These are phyloP conservation scores for Drosophila orena DNA, from an alignment of 1,140 invertebrate species.

Conservation along the genomic window DNA sequence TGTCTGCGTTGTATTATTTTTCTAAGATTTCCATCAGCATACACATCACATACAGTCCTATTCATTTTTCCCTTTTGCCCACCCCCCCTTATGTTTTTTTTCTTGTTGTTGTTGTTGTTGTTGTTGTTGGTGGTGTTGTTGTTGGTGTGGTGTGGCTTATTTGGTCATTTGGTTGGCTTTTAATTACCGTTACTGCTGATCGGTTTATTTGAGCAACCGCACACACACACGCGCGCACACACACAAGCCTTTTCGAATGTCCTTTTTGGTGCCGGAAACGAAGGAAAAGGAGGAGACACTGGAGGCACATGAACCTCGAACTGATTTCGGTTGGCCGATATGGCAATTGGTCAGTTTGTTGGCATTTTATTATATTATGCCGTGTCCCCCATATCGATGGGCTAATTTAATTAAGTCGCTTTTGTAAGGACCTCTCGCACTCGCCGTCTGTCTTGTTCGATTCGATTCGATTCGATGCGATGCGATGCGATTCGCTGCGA, in stretches of 20 bases:
- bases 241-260: not conserved
- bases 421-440: conserved; percentile 27
- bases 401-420: conserved; percentile 76
- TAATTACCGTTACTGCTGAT: conserved; percentile 80
- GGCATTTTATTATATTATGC: conserved; percentile 45
- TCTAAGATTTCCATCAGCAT: conserved; percentile 63
- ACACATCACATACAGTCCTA: not conserved
- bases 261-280: conserved; percentile 1
- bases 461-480: not conserved
- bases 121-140: too few relatives aligned
- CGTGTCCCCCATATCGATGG: conserved; percentile 42
- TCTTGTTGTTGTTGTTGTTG: conserved; percentile 11
- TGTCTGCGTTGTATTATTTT: conserved; percentile 27
- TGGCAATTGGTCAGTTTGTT: conserved; percentile 71
- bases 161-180: conserved; percentile 81
- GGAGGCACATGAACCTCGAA: not conserved
- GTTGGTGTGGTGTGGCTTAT: conserved; percentile 53
- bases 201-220: conserved; percentile 68
- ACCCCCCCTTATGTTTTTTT: conserved; percentile 1
- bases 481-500: conserved; percentile 57
- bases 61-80: not conserved
- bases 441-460: conserved; percentile 1
- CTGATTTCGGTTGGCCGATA: conserved; percentile 37
- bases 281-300: too few relatives aligned
- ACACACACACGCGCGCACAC: conserved; percentile 10